Evolutionary conservation across 2,888 invertebrate genomes (phyloP), one percentile per base, ranked within the genome.

Genomic region (Eristalis tenax): DNA sequence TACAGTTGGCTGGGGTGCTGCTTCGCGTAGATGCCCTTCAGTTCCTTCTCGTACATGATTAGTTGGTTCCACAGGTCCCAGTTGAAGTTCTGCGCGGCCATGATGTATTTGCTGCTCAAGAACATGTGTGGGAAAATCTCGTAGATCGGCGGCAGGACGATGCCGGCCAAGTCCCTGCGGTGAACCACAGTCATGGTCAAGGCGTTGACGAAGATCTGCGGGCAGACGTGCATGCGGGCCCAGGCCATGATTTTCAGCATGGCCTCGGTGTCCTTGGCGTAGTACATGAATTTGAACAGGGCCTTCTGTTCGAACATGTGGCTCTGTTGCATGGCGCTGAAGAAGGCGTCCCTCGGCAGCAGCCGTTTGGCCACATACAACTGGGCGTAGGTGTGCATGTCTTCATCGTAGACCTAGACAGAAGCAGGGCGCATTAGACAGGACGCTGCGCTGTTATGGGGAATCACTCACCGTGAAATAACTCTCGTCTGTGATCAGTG

Each of bases 121-220:
- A 96, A 96, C 92, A 94, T 95, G 89, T 96, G 94, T 0, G 97
- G 97, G 91, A 95, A 94, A 86, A 96, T 94, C 92, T 97, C 97
- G 90, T 96, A 96, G 73, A 95, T 94, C 70, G 96, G 95, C 22
- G 96, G 96, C 13, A 96, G 92, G 59, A 95, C 93, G 74, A 96
- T 92, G 40, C 95, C 95, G 90, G 95, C 94, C 77, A 95, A 95
- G 88, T 96, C 96, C 5, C 92, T 92, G 57, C 95, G 95, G 89
- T 95, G 95, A 32, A 95, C 91, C 15, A 96, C 93, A 18, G 95
- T 95, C 40, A 94, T 93, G 83, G 94, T 94, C 70, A 96, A 91
- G 4, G 95, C 94, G 89, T 96, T 95, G 64, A 95, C 94, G 91
- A 95, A 97, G 90, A 96, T 93, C 71, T 94, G 95, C 91, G 96